Evolutionary conservation across 1,140 invertebrate species (phyloP).

Genomic region (Diuraphis noxia): DNA sequence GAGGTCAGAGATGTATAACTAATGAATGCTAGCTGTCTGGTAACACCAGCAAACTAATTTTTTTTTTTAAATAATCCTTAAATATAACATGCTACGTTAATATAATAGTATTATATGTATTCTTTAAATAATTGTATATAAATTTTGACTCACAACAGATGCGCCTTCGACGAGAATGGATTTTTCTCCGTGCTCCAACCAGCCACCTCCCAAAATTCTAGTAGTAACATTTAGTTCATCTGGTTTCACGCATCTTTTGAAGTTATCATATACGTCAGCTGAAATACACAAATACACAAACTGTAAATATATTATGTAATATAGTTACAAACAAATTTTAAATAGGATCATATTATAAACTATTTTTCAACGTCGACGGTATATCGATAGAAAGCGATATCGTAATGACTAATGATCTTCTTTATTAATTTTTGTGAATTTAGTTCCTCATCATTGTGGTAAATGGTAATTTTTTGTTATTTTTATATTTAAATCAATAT

Average conservation of each 20-base stretch:
- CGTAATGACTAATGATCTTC: neutral
- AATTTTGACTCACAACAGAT: conserved; percentile 34
- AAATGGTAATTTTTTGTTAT: neutral
- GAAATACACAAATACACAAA: neutral
- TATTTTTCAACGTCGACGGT: neutral
- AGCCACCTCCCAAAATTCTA: conserved; percentile 24
- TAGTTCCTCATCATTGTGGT: neutral
- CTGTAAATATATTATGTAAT: neutral
- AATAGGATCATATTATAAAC: neutral
- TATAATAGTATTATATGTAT: neutral
- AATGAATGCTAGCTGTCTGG: neutral
- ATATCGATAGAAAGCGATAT: neutral
- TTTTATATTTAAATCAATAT: no score
- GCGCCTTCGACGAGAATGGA: conserved; percentile 38
- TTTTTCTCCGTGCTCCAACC: conserved; percentile 39
- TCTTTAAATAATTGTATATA: neutral
- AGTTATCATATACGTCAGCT: conserved; percentile 29
- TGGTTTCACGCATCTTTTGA: conserved; percentile 35
- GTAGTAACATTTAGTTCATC: conserved; percentile 41
- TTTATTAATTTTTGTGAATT: neutral
- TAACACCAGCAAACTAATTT: neutral
- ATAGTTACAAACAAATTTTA: neutral
- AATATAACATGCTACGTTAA: neutral
- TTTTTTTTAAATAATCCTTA: neutral
- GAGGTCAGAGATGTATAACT: neutral